Conservation (phyloP, 2,113 vertebrate genomes). For the Tetrao urogallus region DNA sequence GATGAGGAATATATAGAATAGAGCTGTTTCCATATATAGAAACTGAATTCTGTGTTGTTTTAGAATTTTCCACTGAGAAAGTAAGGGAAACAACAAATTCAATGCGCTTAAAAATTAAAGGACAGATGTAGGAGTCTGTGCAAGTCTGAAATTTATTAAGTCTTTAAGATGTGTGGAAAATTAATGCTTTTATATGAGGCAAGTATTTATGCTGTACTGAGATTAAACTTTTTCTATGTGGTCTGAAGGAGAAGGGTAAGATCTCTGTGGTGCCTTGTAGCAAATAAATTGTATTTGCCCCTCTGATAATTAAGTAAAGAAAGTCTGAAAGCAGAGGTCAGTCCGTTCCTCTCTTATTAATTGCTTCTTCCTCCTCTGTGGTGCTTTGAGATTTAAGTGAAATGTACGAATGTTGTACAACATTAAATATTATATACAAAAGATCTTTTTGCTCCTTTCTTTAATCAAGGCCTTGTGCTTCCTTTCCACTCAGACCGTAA, state of each 20-base stretch:
- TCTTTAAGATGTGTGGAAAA: background rate
- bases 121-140: background rate
- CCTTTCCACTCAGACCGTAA: background rate
- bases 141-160: background rate
- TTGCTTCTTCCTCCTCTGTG: background rate
- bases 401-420: background rate
- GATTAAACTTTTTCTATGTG: background rate
- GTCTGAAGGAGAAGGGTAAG: background rate
- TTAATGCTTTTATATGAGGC: background rate
- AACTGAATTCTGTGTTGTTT: background rate
- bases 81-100: background rate
- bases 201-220: background rate
- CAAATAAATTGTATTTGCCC: background rate
- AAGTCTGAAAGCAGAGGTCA: background rate
- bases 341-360: background rate
- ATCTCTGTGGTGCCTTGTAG: rapidly evolving
- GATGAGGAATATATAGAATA: background rate
- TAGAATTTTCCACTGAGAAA: background rate
- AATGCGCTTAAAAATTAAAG: background rate
- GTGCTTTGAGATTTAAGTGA: background rate
- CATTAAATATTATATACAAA: background rate
- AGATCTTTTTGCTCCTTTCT: background rate
- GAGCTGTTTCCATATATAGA: background rate
- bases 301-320: background rate
- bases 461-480: background rate